Conservation (phyloP, 2,113 vertebrate species). For the Seriola dumerili region DNA sequence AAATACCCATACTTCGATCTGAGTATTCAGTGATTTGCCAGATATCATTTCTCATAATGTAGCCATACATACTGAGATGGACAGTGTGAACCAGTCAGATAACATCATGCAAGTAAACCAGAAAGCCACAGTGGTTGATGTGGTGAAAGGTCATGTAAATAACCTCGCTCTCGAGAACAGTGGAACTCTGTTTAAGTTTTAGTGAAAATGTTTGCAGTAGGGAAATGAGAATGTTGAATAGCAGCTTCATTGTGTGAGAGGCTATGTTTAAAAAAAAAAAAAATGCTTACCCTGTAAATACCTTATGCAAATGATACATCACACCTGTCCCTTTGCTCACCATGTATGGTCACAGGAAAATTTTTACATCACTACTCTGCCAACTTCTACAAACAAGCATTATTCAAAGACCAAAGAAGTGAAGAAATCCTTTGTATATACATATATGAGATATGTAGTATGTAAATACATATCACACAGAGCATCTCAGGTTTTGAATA, state of each 20-base stretch:
- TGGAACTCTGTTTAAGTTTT: neutral
- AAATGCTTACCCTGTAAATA: neutral
- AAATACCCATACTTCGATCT: too few species aligned
- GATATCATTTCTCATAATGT: too few species aligned
- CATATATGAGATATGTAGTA: neutral
- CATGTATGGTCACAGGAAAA: neutral
- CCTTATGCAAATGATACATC: neutral
- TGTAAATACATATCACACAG: neutral
- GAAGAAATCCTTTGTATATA: neutral
- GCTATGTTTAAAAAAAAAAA: neutral
- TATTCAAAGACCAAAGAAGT: neutral
- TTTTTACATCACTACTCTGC: neutral
- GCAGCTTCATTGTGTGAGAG: neutral
- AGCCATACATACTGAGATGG: too few species aligned
- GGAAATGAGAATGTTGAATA: slow-evolving; percentile 51
- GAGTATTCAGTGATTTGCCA: too few species aligned
- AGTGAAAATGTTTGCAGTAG: neutral
- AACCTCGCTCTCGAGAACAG: neutral
- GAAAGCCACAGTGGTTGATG: neutral
- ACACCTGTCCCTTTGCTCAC: neutral
- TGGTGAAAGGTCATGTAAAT: slow-evolving; percentile 31
- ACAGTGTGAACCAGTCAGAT: too few species aligned
- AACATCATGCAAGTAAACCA: too few species aligned
- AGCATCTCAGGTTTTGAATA: neutral
- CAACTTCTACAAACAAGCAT: neutral